Conservation (phyloP, 2,113 vertebrate species). For the Ardeotis arabs region DNA sequence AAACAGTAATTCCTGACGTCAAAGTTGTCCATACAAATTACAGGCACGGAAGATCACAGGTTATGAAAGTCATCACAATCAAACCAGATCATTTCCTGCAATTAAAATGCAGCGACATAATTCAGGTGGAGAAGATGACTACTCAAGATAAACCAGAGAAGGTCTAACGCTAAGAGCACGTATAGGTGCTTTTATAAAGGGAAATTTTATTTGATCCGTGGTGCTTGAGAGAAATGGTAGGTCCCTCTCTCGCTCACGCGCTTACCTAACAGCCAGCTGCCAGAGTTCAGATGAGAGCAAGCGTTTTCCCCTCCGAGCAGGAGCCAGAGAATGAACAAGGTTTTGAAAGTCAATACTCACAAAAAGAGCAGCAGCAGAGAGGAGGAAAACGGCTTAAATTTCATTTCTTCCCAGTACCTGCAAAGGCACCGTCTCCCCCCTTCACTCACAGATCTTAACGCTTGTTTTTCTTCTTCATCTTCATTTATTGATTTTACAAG, state of each 20-base stretch:
- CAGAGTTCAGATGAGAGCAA: background rate
- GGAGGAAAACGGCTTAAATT: background rate
- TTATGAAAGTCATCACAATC: background rate
- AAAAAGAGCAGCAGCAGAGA: background rate
- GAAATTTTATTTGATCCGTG: background rate
- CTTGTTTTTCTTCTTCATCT: conserved; percentile 7
- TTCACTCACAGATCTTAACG: background rate
- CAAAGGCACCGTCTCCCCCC: background rate
- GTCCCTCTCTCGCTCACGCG: background rate
- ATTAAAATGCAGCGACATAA: background rate
- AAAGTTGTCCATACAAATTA: background rate
- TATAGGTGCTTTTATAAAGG: background rate
- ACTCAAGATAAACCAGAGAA: background rate
- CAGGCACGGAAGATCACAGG: background rate
- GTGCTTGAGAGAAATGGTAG: background rate
- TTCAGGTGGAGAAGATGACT: background rate
- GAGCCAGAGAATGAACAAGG: background rate
- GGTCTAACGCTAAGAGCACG: background rate
- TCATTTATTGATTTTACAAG: background rate
- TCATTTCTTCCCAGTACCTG: background rate
- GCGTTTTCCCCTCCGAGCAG: background rate
- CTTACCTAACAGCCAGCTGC: background rate
- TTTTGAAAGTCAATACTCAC: background rate
- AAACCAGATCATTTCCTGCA: background rate
- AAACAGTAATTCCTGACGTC: background rate